Evolutionary conservation across 2,113 vertebrate species (phyloP), one percentile per base, ranked within the genome.

Genomic region (Morone saxatilis): DNA sequence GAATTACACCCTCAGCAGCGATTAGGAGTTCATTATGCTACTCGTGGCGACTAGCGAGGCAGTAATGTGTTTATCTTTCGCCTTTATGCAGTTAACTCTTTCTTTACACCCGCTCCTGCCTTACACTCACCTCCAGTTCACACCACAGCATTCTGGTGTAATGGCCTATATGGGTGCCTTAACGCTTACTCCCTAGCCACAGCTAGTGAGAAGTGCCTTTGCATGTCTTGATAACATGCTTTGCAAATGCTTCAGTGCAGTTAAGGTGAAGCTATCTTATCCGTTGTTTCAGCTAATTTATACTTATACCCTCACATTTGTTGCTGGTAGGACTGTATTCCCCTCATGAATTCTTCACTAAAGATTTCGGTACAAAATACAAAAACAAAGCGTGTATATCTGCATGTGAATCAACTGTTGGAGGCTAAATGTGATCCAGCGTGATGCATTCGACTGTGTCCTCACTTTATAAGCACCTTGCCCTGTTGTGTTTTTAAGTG

Each of bases 21-120:
- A 94, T 93, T 93, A 94, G 94, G 93, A 94, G 92, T 94, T 94
- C 91, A 94, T 94, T 94, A 93, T 90, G 91, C 90, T 92, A 89
- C 93, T 92, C 84, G 62, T 25, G 40, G 91, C 80, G 80, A 90
- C 93, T 86, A 84, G 92, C 38, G 84, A 93, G 85, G 80, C 92
- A 83, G 89, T 94, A 94, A 94, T 94, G 89, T 94, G 92, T 93
- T 93, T 93, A 93, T 90, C 90, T 88, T 94, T 90, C 86, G 79
- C 86, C 91, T 91, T 91, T 92, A 93, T 93, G 86, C 90, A 75
- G 91, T 93, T 92, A 94, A 94, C 92, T 85, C 91, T 89, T 91
- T 91, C 81, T 73, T 86, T 71, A 69, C 89, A 63, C 59, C 59
- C 12, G 31, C 76, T 84, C 62, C 54, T 80, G 72, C 69, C 86